Percentiles rank a stretch among this genome's conserved stretches.
phyloP scores from a whole-genome alignment of 2,797 vertebrate genomes.

The Myotis vivesi region DNA sequence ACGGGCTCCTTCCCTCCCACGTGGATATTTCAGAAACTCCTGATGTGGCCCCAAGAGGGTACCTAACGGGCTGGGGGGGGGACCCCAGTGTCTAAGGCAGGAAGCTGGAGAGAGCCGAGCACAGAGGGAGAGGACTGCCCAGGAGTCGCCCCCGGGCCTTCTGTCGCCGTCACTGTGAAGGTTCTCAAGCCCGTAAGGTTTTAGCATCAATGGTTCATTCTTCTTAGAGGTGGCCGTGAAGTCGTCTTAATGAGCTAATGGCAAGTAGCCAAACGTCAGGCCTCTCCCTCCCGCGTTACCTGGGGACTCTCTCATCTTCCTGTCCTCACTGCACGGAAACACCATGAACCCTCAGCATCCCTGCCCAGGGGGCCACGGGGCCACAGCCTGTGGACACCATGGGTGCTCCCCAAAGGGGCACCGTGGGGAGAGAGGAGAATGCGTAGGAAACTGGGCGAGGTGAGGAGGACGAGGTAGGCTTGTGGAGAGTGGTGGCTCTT shows the following conservation, averaged over 20 bases:
- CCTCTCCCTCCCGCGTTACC: slow-evolving; percentile 52
- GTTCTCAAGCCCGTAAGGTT: slow-evolving; percentile 56
- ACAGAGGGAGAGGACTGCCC: not conserved
- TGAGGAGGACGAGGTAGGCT: not conserved
- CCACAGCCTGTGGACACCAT: not conserved
- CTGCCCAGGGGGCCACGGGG: not conserved
- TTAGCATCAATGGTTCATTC: slow-evolving; percentile 75
- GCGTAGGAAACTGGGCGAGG: not conserved
- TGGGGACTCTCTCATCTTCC: slow-evolving; percentile 64
- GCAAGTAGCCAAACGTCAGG: slow-evolving; percentile 71
- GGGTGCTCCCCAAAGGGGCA: not conserved
- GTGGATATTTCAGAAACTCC: not conserved
- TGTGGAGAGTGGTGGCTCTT: not conserved
- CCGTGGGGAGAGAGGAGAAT: not conserved
- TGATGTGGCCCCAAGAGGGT: not conserved
- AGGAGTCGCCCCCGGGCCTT: not conserved
- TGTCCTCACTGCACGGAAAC: slow-evolving; percentile 59
- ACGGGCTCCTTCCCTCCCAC: not conserved
- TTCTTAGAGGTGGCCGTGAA: slow-evolving; percentile 70
- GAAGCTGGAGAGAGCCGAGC: not conserved
- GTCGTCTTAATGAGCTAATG: slow-evolving; percentile 74
- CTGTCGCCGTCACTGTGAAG: slow-evolving; percentile 56
- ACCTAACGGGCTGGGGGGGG: not conserved
- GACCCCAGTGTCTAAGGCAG: not conserved
- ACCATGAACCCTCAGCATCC: slow-evolving; percentile 64